Conservation (phyloP, 2,797 vertebrate genomes). For the Gastrophryne carolinensis region DNA sequence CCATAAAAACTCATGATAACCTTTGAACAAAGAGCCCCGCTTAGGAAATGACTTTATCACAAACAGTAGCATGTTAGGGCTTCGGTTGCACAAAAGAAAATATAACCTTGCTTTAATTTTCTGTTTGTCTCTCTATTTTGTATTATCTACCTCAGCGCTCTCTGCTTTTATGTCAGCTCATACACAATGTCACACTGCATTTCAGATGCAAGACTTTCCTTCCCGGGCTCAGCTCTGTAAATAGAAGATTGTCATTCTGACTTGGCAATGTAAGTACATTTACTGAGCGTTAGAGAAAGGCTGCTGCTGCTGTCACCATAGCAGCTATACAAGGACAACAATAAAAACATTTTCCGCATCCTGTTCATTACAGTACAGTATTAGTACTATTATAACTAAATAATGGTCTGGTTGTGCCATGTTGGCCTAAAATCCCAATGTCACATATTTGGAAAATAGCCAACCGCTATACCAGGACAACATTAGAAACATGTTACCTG, state of each 20-base stretch:
- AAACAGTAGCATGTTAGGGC: background rate
- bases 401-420: no score
- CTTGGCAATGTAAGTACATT: background rate
- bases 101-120: constrained; percentile 5
- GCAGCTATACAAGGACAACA: no score
- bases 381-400: no score
- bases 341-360: no score
- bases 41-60: constrained; percentile 15
- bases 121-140: background rate
- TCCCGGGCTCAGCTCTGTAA: background rate
- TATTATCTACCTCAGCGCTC: background rate
- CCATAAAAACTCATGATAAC: constrained; percentile 21
- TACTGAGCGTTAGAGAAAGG: background rate
- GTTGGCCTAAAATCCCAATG: no score
- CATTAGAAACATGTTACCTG: no score
- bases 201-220: background rate
- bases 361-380: no score
- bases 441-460: no score
- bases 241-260: background rate
- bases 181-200: background rate
- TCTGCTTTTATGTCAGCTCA: background rate
- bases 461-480: no score
- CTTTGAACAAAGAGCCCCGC: constrained; percentile 23
- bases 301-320: no score
- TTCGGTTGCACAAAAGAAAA: constrained; percentile 6